phyloP scores from a whole-genome alignment of 2,888 invertebrate genomes.

The Linnaemya tessellans region DNA sequence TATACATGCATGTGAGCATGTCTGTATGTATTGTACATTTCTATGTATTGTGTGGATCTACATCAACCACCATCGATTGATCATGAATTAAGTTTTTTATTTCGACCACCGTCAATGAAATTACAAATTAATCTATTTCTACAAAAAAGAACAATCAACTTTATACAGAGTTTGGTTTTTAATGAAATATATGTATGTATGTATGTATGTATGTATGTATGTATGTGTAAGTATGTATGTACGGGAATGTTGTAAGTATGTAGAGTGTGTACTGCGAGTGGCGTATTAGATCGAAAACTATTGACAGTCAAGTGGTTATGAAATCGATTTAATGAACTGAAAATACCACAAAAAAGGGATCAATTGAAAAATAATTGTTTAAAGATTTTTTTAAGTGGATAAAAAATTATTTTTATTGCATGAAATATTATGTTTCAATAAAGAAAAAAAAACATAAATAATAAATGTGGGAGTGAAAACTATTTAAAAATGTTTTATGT shows the following conservation, averaged over 20 bases:
- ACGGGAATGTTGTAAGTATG: neutral
- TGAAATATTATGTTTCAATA: conserved; percentile 3
- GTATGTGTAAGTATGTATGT: neutral
- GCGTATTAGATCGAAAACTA: conserved; percentile 44
- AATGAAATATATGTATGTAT: neutral
- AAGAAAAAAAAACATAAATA: neutral
- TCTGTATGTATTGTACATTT: neutral
- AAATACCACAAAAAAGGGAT: conserved; percentile 44
- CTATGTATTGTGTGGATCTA: neutral
- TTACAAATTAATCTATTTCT: conserved; percentile 41
- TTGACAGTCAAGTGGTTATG: conserved; percentile 58
- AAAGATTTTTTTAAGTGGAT: conserved; percentile 38
- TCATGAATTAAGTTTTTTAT: conserved; percentile 47
- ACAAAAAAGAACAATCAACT: conserved; percentile 43
- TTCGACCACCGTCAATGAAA: conserved; percentile 49
- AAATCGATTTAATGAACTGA: conserved; percentile 54
- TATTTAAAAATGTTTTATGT: neutral
- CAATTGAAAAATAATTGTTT: conserved; percentile 45
- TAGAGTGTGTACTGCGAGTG: neutral
- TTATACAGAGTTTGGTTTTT: conserved; percentile 9
- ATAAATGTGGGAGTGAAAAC: neutral
- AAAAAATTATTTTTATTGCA: conserved; percentile 9
- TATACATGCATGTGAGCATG: neutral
- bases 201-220: neutral
- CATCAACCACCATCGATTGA: conserved; percentile 17